phyloP scores from a whole-genome alignment of 2,113 vertebrate genomes.

The Leucopsar rothschildi region DNA sequence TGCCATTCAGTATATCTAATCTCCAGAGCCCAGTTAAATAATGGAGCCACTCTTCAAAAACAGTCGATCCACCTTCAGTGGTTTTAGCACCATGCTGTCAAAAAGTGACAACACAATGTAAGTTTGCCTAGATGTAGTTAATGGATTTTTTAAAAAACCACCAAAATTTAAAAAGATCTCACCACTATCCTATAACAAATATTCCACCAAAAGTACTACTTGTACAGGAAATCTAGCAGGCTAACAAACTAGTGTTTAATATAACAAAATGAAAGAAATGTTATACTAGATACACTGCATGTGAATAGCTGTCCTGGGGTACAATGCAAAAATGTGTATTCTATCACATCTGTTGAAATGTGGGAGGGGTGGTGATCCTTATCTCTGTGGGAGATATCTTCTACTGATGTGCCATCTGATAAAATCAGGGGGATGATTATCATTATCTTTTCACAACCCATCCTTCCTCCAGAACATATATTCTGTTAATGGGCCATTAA shows the following conservation, averaged over 20 bases:
- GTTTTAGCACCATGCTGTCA: not conserved
- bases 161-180: not conserved
- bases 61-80: not conserved
- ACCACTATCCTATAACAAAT: not conserved
- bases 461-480: too few relatives aligned
- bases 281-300: not conserved
- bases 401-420: too few relatives aligned
- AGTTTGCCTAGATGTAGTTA: not conserved
- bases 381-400: too few relatives aligned
- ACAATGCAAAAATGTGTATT: too few relatives aligned
- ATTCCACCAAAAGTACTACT: not conserved
- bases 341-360: too few relatives aligned
- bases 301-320: not conserved
- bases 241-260: not conserved
- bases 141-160: not conserved
- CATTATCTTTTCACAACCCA: too few relatives aligned
- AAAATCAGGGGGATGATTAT: too few relatives aligned
- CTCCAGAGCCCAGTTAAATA: conserved; percentile 7
- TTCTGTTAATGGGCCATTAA: too few relatives aligned
- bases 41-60: not conserved
- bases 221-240: not conserved
- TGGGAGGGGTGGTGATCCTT: too few relatives aligned
- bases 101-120: not conserved
- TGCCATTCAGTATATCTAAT: not conserved
- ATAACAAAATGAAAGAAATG: not conserved